Base-by-base conservation (phyloP, 2,797 vertebrate species). In the Fundulus diaphanus region DNA sequence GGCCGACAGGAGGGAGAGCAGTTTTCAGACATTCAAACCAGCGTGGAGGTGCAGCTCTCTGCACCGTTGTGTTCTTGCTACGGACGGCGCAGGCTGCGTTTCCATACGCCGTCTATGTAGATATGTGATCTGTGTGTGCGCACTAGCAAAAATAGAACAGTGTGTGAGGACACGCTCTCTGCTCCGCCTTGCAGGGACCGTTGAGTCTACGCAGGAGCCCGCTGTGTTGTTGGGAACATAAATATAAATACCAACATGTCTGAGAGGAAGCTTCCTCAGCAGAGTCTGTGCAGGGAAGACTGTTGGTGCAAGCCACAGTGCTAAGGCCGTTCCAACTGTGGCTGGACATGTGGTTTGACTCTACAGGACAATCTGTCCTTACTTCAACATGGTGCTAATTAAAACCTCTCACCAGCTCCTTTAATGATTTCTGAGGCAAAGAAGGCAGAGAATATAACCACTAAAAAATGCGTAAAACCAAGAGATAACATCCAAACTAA, bases 241-340 rank as follows among this genome's bases (percentile, higher is more conserved):
- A 90, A 87, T 87, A 91, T 83, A 89, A 91, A 92, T 78, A 89
- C 72, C 77, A 81, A 87, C 80, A 81, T 75, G 79, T 84, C 87
- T 82, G 70, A 44, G 22, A 66, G 71, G 76, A 63, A 63, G 31
- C 18, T 18, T 59, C 73, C 72, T 78, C 77, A 54, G 22, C 49
- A 44, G 68, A 84, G 70, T 52, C 70, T 70, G 79, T 73, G 74
- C 9, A 37, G 76, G 76, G 29, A 72, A 76, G 74, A 75, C 66
- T 0, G 76, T 51, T 56, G 44, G 54, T 59, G 49, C 67, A 67
- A 79, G 79, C 65, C 61, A 42, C 77, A 59, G 54, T 52, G 27
- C 18, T 54, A 74, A 73, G 81, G 79, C 81, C 46, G 73, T 67
- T 67, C 63, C 44, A 46, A 77, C 27, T 18, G 70, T 33, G 49